Base-by-base conservation (phyloP, 2,888 invertebrate species). In the Morpho achilles region DNA sequence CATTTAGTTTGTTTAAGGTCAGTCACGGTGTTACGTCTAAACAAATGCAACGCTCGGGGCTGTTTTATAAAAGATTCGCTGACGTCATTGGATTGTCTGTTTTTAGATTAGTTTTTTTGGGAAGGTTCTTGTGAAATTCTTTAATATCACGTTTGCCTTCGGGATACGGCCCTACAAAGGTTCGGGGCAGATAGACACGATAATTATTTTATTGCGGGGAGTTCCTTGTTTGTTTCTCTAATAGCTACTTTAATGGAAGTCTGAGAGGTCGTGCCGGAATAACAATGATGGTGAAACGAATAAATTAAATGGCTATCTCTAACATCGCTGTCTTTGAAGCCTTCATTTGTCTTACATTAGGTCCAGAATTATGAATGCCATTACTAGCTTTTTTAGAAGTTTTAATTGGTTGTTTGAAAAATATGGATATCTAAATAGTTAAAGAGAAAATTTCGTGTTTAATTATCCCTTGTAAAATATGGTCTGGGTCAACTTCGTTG, bases 201-300 rank as follows among this genome's bases (percentile, higher is more conserved):
- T 88, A 87, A 90, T 90, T 89, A 87, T 88, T 89, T 87, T 87
- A 89, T 87, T 80, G 83, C 77, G 71, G 76, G 79, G 79, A 80
- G 84, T 81, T 80, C 73, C 87, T 87, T 89, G 87, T 89, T 90
- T 89, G 90, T 89, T 90, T 89, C 82, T 87, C 80, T 89, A 89
- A 90, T 88, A 84, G 87, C 82, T 78, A 80, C 82, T 86, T 83
- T 87, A 86, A 86, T 87, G 81, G 83, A 81, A 79, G 79, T 76
- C 73, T 72, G 74, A 72, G 76, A 76, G 75, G 74, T 74, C 69
- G 77, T 74, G 69, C 71, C 71, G 70, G 74, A 77, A 80, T 77
- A 75, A 79, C 79, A 79, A 79, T 75, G 73, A 71, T 72, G 69
- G 73, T 75, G 76, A 76, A 79, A 80, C 73, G 80, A 76, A 84